These are phyloP conservation scores for Bubo scandiacus DNA, from an alignment of 2,113 vertebrate genomes.

Conservation along the genomic window DNA sequence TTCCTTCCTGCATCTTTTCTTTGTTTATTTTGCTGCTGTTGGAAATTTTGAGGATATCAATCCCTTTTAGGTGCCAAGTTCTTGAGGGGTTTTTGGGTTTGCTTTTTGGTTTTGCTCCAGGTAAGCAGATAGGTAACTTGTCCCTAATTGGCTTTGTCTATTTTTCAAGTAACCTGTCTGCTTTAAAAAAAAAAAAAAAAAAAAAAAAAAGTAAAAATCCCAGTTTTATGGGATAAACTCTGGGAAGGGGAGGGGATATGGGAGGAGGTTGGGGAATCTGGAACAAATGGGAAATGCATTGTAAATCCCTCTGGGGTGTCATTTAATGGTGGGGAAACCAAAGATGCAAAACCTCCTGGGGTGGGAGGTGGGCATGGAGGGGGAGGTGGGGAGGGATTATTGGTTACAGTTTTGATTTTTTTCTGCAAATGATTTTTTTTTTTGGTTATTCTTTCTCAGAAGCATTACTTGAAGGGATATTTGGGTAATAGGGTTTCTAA, in stretches of 20 bases:
- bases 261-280: constrained; percentile 37
- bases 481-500: constrained; percentile 91
- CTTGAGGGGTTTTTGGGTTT: not conserved
- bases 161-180: constrained; percentile 49
- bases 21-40: constrained; percentile 40
- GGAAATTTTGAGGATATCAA: constrained; percentile 61
- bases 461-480: constrained; percentile 83
- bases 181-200: not conserved
- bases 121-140: constrained; percentile 36
- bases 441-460: not conserved
- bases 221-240: constrained; percentile 6
- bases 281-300: not conserved
- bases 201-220: not conserved
- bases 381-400: not conserved
- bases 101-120: constrained; percentile 19
- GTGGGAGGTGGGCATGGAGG: not conserved
- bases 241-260: not conserved
- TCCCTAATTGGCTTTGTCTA: not conserved
- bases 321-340: constrained; percentile 42
- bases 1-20: constrained; percentile 4
- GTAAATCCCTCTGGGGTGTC: not conserved
- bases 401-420: not conserved
- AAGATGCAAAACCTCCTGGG: constrained; percentile 29
- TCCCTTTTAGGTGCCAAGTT: constrained; percentile 7
- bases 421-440: not conserved